Percentiles rank a stretch among this genome's conserved stretches.
These are phyloP conservation scores for Cacatua alba DNA, from an alignment of 2,113 vertebrate species.

Conservation along the genomic window DNA sequence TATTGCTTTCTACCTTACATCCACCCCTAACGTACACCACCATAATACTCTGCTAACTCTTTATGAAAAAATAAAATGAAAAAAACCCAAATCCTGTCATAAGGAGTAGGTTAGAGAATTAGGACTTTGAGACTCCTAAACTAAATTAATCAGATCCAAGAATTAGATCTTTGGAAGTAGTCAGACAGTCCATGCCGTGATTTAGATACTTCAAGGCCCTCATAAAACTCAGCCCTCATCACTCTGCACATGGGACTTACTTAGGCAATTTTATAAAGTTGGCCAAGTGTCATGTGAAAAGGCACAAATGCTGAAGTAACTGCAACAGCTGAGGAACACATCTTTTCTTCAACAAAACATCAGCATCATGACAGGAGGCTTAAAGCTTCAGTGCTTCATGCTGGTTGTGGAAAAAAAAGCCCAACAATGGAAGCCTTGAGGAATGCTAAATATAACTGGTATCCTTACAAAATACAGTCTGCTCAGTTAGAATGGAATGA, in stretches of 20 bases:
- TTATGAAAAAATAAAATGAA: not conserved
- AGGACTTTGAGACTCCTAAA: not conserved
- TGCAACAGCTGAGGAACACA: slow-evolving; percentile 19
- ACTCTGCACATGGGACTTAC: not conserved
- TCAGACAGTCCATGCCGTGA: not conserved
- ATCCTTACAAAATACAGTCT: slow-evolving; percentile 6
- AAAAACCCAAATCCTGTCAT: not conserved
- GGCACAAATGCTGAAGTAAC: slow-evolving; percentile 29
- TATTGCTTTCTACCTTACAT: slow-evolving; percentile 34
- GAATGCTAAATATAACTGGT: slow-evolving; percentile 52
- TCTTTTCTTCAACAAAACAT: not conserved
- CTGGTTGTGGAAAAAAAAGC: not conserved
- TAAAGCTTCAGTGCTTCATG: slow-evolving; percentile 51
- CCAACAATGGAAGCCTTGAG: slow-evolving; percentile 33
- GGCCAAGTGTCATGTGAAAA: slow-evolving; percentile 35
- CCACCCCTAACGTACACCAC: not conserved
- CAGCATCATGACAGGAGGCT: slow-evolving; percentile 4
- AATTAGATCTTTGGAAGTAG: not conserved
- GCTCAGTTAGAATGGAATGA: not conserved
- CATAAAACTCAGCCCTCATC: not conserved
- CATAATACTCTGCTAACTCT: slow-evolving; percentile 1
- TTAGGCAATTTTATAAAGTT: not conserved
- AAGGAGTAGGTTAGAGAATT: not conserved
- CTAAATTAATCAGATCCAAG: slow-evolving; percentile 17
- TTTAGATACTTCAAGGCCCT: slow-evolving; percentile 1